Base-by-base conservation (phyloP, 2,113 vertebrate species). In the Pelvicachromis taeniatus region DNA sequence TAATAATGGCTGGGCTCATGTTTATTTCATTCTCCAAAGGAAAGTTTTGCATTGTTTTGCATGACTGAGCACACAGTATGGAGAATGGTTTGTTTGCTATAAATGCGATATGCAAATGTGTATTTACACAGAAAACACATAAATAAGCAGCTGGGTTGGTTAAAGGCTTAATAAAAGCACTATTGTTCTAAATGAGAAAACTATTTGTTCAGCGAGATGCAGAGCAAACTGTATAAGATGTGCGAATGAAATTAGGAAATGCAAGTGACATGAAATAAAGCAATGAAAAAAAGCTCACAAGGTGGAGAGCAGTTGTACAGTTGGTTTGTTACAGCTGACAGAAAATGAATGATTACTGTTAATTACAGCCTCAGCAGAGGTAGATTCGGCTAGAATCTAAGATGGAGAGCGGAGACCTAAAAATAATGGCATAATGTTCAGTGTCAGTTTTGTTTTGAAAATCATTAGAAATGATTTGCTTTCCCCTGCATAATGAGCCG, bases 391-490 rank as follows among this genome's bases (percentile, higher is more conserved):
- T 77, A 13, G 55, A 85, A 53, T 8, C 12, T 21, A 19, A 83
- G 48, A 82, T 65, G n/a, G 26, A 68, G 80, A 85, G 14, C 10
- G 23, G 14, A 59, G 31, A 73, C 50, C 70, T 81, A 78, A 88
- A 91, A 86, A 78, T 75, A 89, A 82, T 59, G 40, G 48, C 56
- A 38, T 75, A 50, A 31, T 70, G 50, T 77, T 91, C 40, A 4
- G 63, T 83, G 73, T 87, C 78, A 58, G 21, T 82, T 91, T 85
- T 87, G 80, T 85, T 89, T 82, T 83, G 63, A 86, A 82, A 93
- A 87, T 84, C 85, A 89, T 84, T 87, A 81, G 78, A 82, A 65
- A 82, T 91, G 45, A 91, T 92, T 90, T 91, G 80, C 81, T 90
- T 84, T 78, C 63, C 26, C 56, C 70, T 85, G 86, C 82, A 91